Percentiles rank a stretch among this genome's conserved stretches.
These are phyloP conservation scores for Camponotus pennsylvanicus DNA, from an alignment of 1,140 invertebrate genomes.

Conservation along the genomic window DNA sequence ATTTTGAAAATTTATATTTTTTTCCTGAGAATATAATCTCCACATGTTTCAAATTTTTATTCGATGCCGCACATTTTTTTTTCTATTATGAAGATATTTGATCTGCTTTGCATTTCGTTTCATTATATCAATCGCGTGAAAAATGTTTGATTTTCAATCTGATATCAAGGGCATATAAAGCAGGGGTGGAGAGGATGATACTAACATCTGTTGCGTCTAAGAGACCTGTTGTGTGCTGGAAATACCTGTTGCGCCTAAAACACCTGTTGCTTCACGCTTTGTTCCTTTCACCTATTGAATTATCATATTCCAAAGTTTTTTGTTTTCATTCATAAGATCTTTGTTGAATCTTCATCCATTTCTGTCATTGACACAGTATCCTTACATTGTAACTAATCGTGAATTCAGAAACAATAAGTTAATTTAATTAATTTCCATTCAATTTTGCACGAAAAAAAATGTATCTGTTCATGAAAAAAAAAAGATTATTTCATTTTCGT, in stretches of 20 bases:
- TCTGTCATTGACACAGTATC: slow-evolving; percentile 24
- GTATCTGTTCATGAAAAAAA: not conserved
- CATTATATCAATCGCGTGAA: not conserved
- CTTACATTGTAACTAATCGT: not conserved
- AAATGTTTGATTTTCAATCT: not conserved
- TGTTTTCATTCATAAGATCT: slow-evolving; percentile 65
- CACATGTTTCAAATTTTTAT: not conserved
- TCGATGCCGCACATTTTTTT: not conserved
- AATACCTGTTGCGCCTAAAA: slow-evolving; percentile 36
- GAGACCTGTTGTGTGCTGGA: not conserved
- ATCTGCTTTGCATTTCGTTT: not conserved
- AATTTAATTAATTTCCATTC: not conserved
- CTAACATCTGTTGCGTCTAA: slow-evolving; percentile 47
- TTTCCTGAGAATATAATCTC: not conserved
- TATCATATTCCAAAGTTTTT: slow-evolving; percentile 65
- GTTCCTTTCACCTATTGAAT: slow-evolving; percentile 66
- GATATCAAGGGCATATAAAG: not conserved
- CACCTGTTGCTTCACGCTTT: slow-evolving; percentile 37
- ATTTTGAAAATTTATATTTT: not conserved
- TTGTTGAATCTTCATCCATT: slow-evolving; percentile 73
- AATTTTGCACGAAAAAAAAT: not conserved
- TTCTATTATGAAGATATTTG: not conserved
- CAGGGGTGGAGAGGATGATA: slow-evolving; percentile 40
- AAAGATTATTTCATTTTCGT: not conserved
- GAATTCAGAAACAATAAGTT: not conserved